Percentiles rank a stretch among this genome's conserved stretches.
These are phyloP conservation scores for Drosophila leonis DNA, from an alignment of 2,888 invertebrate species.

Conservation along the genomic window DNA sequence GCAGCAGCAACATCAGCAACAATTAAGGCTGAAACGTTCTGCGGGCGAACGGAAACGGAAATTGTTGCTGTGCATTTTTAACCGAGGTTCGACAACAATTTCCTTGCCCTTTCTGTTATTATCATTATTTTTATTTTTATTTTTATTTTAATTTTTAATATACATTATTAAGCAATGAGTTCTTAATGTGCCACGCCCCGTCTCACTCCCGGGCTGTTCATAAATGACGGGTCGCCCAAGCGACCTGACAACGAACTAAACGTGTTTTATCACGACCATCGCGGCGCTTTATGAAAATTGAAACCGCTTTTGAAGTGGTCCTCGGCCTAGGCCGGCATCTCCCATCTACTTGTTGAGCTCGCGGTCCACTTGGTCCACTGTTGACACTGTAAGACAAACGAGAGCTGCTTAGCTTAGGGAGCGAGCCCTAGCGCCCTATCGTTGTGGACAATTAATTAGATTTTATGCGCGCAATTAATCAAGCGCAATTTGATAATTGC, in stretches of 20 bases:
- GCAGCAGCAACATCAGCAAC: constrained; percentile 38
- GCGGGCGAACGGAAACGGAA: constrained; percentile 73
- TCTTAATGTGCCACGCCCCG: constrained; percentile 50
- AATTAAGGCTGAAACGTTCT: constrained; percentile 54
- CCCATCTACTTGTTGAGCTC: constrained; percentile 43
- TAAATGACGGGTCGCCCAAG: background rate
- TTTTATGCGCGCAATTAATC: constrained; percentile 56
- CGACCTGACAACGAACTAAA: constrained; percentile 40
- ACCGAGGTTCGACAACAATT: constrained; percentile 65
- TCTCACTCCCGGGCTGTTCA: background rate
- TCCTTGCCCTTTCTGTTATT: constrained; percentile 26
- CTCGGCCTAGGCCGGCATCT: background rate
- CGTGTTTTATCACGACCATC: constrained; percentile 45
- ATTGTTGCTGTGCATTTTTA: constrained; percentile 81
- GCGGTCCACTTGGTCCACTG: constrained; percentile 1
- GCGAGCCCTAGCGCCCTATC: background rate
- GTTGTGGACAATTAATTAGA: constrained; percentile 59
- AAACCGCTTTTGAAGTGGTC: constrained; percentile 31
- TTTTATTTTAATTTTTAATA: constrained; percentile 11
- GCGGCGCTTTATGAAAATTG: constrained; percentile 33
- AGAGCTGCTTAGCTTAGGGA: background rate
- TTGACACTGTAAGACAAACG: constrained; percentile 24
- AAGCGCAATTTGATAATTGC: constrained; percentile 68
- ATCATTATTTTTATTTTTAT: too few species aligned
- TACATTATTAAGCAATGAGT: constrained; percentile 65